Evolutionary conservation across 2,113 vertebrate species (phyloP).

Genomic region (Alethe diademata): DNA sequence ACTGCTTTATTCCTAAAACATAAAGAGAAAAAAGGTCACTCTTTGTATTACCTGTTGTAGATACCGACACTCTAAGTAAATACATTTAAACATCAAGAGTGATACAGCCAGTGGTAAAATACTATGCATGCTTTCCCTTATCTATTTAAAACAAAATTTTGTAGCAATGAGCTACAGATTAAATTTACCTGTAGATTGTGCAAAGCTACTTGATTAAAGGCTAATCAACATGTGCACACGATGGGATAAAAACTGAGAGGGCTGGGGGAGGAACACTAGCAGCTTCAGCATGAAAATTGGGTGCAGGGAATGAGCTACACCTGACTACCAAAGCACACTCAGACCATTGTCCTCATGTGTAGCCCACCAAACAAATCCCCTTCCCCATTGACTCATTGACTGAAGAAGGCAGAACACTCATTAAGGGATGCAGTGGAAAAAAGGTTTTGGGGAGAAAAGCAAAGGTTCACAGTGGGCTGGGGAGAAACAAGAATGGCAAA

Average conservation of each 20-base stretch:
- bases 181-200: not conserved
- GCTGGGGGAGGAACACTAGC: not conserved
- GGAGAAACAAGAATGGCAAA: not conserved
- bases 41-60: not conserved
- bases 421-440: not conserved
- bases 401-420: not conserved
- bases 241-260: not conserved
- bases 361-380: not conserved
- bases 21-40: not conserved
- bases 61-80: not conserved
- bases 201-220: not conserved
- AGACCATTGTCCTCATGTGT: not conserved
- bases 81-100: not conserved
- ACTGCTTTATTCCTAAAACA: not conserved
- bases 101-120: not conserved
- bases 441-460: not conserved
- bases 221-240: not conserved
- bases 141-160: not conserved
- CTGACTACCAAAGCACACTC: not conserved
- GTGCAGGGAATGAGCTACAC: accelerated
- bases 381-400: not conserved
- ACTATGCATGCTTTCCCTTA: not conserved
- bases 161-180: not conserved
- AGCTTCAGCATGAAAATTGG: not conserved
- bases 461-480: not conserved